These are phyloP conservation scores for Pungitius pungitius DNA, from an alignment of 2,113 vertebrate genomes.

Conservation along the genomic window DNA sequence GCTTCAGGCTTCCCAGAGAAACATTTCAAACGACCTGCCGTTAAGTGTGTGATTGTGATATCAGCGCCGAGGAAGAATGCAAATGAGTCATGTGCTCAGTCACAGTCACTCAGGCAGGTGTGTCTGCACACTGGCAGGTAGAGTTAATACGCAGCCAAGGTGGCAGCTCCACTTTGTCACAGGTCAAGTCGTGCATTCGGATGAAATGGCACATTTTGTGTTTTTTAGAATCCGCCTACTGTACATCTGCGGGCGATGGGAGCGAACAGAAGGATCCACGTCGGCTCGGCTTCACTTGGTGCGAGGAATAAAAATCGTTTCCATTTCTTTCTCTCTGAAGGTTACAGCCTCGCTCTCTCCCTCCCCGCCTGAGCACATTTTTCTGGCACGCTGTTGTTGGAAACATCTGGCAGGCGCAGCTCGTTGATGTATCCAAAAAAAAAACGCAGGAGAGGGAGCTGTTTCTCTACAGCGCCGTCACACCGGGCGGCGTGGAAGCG, in stretches of 20 bases:
- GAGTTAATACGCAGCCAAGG: not conserved
- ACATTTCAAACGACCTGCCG: constrained; percentile 53
- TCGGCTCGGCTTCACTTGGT: not conserved
- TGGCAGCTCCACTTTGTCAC: constrained; percentile 3
- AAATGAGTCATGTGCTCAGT: constrained; percentile 21
- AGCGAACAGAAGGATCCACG: not conserved
- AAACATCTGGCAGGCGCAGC: not conserved
- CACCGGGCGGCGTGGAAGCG: not conserved
- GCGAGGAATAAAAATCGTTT: too few species aligned
- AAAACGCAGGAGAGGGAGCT: not conserved
- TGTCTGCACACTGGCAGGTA: not conserved
- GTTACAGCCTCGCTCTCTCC: not conserved
- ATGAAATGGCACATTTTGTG: not conserved
- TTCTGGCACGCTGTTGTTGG: not conserved
- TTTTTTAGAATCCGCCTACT: constrained; percentile 1
- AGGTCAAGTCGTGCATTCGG: not conserved
- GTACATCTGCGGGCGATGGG: not conserved
- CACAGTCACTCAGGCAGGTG: constrained; percentile 15
- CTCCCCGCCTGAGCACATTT: not conserved
- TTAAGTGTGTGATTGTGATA: constrained; percentile 65
- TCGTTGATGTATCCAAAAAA: not conserved
- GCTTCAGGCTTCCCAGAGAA: constrained; percentile 66
- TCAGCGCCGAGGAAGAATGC: constrained; percentile 53
- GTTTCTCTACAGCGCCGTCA: not conserved
- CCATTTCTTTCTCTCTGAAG: not conserved